Base-by-base conservation (phyloP, 2,888 invertebrate genomes). In the Branchellion lobata region DNA sequence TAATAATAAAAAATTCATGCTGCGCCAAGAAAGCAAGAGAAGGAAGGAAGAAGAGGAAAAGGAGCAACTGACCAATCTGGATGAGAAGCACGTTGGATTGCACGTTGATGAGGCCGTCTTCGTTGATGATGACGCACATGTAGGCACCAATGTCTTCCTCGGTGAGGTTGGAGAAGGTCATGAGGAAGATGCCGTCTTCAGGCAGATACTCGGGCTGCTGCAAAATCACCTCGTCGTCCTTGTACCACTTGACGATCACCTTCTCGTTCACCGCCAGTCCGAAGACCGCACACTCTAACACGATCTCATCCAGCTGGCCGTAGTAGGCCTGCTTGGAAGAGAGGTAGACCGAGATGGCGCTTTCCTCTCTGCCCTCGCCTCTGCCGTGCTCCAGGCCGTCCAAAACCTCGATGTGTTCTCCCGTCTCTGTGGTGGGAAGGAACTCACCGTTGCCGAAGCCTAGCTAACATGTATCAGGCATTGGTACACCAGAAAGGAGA, bases 241-340 rank as follows among this genome's bases (percentile, higher is more conserved):
- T 75, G 40, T 47, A 40, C 75, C 75, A 75, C 51, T 31, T 75
- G 29, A 75, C 53, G 21, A 31, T 24, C 31, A 75, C 75, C 31
- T 29, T 53, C 21, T 75, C 53, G 47, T 75, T 53, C 53, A 21
- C 21, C 18, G 24, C 31, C 1, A 53, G 14, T 14, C 75, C 75
- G 1, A 14, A 5, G 51, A 75, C 75, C 0, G 53, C 21, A 33
- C 75, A 75, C 29, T 47, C 51, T 8, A 75, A 29, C 14, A 75
- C 40, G 57, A 75, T 51, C n/a, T 75, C 75, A 21, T 34, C 36
- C 21, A 14, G n/a, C 24, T 27, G 33, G 34, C 36, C 36, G 40
- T 72, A 34, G 2, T 24, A 34, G 14, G 72, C 2, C 40, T 40
- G 34, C 21, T 72, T 72, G 11, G 47, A 34, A 8, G 51, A 21